Conservation (phyloP, 2,797 vertebrate genomes). For the Bradypus variegatus region DNA sequence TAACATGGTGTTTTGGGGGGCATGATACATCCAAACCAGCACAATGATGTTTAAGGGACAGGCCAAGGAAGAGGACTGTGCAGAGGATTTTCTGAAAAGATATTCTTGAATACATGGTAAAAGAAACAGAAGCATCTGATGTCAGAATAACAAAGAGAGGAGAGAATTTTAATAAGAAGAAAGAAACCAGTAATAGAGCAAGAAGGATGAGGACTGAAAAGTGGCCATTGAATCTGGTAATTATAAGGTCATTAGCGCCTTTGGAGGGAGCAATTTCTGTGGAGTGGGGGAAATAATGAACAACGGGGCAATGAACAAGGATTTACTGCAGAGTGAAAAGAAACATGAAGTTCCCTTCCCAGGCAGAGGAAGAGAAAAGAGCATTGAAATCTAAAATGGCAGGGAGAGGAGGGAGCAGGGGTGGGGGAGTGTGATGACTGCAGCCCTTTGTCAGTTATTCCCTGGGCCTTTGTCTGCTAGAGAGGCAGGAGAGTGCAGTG, state of each 20-base stretch:
- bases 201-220: neutral
- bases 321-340: slow-evolving; percentile 46
- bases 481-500: neutral
- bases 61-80: neutral
- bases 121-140: slow-evolving; percentile 12
- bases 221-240: slow-evolving; percentile 8
- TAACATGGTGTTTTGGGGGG: too few relatives aligned
- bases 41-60: neutral
- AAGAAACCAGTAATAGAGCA: neutral
- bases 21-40: too few relatives aligned
- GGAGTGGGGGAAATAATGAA: slow-evolving; percentile 55
- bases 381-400: slow-evolving; percentile 54
- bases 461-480: slow-evolving; percentile 45
- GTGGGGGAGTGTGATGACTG: slow-evolving; percentile 28
- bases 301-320: slow-evolving; percentile 41
- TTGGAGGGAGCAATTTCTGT: slow-evolving; percentile 42
- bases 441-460: slow-evolving; percentile 45
- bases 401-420: slow-evolving; percentile 33
- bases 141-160: neutral
- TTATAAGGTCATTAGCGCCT: neutral
- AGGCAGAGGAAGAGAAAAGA: slow-evolving; percentile 54
- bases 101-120: neutral
- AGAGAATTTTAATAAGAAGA: neutral
- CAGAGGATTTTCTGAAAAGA: slow-evolving; percentile 17
- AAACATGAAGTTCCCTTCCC: slow-evolving; percentile 38